Conservation (phyloP, 2,797 vertebrate species). For the Carcharodon carcharias region DNA sequence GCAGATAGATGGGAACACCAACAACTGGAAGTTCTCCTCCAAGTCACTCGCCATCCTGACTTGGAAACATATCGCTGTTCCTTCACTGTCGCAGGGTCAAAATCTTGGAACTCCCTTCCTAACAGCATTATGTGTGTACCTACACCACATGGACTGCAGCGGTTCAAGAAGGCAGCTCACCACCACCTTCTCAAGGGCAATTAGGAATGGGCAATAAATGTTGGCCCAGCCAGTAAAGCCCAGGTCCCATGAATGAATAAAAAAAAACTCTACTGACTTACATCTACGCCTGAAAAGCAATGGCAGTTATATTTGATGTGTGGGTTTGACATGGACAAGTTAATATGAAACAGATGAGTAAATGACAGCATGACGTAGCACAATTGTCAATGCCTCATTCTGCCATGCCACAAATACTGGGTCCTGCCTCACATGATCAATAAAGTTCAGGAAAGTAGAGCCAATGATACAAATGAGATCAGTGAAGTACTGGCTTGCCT, state of each 20-base stretch:
- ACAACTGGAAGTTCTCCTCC: too few relatives aligned
- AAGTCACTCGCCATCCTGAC: background rate
- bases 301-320: background rate
- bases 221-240: too few relatives aligned
- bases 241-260: too few relatives aligned
- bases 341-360: background rate
- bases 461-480: background rate
- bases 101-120: too few relatives aligned
- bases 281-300: background rate
- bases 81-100: too few relatives aligned
- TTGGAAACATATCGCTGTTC: too few relatives aligned
- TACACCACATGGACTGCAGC: too few relatives aligned
- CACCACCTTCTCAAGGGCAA: too few relatives aligned
- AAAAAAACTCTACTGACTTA: background rate
- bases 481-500: background rate
- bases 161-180: too few relatives aligned
- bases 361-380: background rate
- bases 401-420: background rate
- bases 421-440: background rate
- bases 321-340: background rate
- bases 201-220: too few relatives aligned
- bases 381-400: background rate
- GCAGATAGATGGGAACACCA: too few relatives aligned
- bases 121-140: too few relatives aligned
- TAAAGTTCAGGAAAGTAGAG: background rate